Conservation (phyloP, 2,113 vertebrate species). For the Rafetus swinhoei region DNA sequence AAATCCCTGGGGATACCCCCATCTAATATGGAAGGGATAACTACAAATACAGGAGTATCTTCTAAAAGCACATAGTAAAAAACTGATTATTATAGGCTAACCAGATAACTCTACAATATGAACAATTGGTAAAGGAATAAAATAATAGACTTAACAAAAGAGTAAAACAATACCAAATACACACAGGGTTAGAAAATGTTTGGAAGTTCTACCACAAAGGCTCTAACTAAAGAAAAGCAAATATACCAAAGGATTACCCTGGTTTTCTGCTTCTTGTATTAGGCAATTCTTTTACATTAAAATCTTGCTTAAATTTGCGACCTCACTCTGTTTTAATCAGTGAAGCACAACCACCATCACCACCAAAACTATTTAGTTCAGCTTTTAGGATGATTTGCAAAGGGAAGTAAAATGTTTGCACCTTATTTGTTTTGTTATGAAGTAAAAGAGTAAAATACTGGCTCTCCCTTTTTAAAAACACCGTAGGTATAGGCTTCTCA, state of each 20-base stretch:
- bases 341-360: not conserved
- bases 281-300: not conserved
- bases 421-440: not conserved
- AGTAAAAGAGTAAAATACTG: not conserved
- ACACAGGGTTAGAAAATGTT: not conserved
- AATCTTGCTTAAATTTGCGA: conserved; percentile 6
- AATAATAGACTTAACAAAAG: not conserved
- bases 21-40: not conserved
- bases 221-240: not conserved
- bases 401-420: not conserved
- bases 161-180: not conserved
- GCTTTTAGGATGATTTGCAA: not conserved
- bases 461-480: not conserved
- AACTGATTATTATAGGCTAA: not conserved
- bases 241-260: not conserved
- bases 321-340: conserved; percentile 23
- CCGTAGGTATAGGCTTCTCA: not conserved
- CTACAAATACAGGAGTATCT: fast-evolving
- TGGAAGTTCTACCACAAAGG: not conserved
- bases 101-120: not conserved
- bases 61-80: not conserved
- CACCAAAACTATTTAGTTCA: conserved; percentile 11
- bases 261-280: not conserved
- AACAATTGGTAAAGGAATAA: not conserved
- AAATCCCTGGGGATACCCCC: not conserved